phyloP scores from a whole-genome alignment of 1,140 invertebrate species.

The Manduca sexta region DNA sequence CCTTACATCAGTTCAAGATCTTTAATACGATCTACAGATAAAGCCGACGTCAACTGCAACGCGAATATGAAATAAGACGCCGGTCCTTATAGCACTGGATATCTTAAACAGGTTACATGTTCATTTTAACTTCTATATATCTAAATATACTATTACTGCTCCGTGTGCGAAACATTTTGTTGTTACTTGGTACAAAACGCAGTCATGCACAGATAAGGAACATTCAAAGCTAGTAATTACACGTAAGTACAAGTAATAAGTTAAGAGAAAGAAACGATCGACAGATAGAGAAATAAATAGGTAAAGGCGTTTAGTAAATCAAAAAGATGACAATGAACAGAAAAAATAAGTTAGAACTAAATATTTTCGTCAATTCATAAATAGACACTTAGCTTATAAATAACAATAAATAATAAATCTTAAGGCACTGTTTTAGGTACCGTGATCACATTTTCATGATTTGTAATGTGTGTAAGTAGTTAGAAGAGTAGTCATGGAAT shows the following conservation, averaged over 20 bases:
- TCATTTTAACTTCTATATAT: background rate
- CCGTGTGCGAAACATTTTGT: too few species aligned
- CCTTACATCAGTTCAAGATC: conserved; percentile 60
- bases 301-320: conserved; percentile 26
- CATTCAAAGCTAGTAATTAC: background rate
- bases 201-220: background rate
- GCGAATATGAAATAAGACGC: background rate
- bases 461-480: conserved; percentile 32
- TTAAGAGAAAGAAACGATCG: background rate
- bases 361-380: conserved; percentile 56
- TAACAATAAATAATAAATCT: conserved; percentile 70
- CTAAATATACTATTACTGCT: too few species aligned
- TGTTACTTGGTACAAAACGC: too few species aligned
- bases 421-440: conserved; percentile 67
- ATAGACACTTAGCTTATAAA: conserved; percentile 61
- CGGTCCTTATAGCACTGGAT: background rate
- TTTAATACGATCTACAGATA: conserved; percentile 28
- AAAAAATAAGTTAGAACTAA: conserved; percentile 52
- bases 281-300: conserved; percentile 24
- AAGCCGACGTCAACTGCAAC: background rate
- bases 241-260: conserved; percentile 4
- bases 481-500: conserved; percentile 57
- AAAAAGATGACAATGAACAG: conserved; percentile 22
- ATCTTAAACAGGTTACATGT: background rate
- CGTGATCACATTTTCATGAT: conserved; percentile 67